phyloP scores from a whole-genome alignment of 2,888 invertebrate genomes.

The Tricholauxania praeusta region DNA sequence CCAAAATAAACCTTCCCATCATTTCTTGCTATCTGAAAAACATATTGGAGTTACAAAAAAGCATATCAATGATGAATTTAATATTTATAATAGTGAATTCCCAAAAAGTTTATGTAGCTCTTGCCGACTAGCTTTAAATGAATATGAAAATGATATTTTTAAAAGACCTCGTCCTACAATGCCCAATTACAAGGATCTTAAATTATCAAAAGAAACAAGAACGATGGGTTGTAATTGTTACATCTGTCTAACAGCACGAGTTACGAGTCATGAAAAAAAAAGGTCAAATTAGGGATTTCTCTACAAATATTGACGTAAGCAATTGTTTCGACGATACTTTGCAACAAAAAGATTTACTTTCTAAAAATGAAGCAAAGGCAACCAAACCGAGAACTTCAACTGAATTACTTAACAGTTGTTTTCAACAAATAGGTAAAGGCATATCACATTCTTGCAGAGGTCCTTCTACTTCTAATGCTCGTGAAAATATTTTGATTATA shows the following conservation, averaged over 20 bases:
- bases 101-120: conserved; percentile 6
- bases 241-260: no score
- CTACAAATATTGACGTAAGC: no score
- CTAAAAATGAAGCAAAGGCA: neutral
- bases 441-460: conserved; percentile 20
- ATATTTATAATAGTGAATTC: neutral
- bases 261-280: no score
- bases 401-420: conserved; percentile 21
- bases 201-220: no score
- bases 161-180: neutral
- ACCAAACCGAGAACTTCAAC: neutral
- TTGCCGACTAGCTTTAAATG: conserved; percentile 6
- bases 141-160: neutral
- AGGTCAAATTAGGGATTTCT: no score
- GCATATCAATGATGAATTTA: neutral
- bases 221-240: no score
- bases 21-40: no score
- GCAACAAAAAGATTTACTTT: no score
- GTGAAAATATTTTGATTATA: conserved; percentile 26
- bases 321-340: no score
- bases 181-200: no score
- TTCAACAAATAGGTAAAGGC: conserved; percentile 30
- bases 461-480: conserved; percentile 17
- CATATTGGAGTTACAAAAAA: neutral
- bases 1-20: no score